These are phyloP conservation scores for Elgaria multicarinata DNA, from an alignment of 2,113 vertebrate genomes.

Conservation along the genomic window DNA sequence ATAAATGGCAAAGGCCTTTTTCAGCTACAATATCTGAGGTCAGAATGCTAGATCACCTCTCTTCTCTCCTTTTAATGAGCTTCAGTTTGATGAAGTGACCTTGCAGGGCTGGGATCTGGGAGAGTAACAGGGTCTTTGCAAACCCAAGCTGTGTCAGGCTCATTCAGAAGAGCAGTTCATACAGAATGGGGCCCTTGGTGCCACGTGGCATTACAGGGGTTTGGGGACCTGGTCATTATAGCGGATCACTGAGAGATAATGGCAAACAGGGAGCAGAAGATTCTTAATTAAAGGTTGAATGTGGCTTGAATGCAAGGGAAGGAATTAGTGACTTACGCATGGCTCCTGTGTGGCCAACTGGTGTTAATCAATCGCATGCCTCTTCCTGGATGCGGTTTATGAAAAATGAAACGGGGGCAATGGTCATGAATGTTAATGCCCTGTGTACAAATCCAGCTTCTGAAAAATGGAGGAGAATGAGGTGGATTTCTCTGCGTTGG, in stretches of 20 bases:
- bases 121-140: conserved; percentile 52
- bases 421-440: conserved; percentile 16
- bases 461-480: not conserved
- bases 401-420: not conserved
- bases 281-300: conserved; percentile 60
- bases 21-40: conserved; percentile 79
- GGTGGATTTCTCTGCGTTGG: fast-evolving
- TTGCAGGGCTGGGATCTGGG: conserved; percentile 67
- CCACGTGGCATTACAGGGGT: conserved; percentile 1
- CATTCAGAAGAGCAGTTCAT: not conserved
- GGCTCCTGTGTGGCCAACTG: conserved; percentile 20
- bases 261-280: conserved; percentile 26
- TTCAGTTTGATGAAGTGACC: conserved; percentile 81
- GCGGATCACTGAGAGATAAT: conserved; percentile 33
- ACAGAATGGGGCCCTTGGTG: not conserved
- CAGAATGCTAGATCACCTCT: conserved; percentile 77
- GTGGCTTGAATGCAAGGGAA: conserved; percentile 41
- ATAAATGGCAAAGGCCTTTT: conserved; percentile 81
- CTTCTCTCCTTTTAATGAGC: conserved; percentile 82
- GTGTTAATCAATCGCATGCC: not conserved
- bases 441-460: not conserved
- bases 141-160: conserved; percentile 35
- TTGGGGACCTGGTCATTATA: conserved; percentile 49
- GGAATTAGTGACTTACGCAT: conserved; percentile 6
- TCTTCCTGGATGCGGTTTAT: not conserved